Evolutionary conservation across 2,797 vertebrate genomes (phyloP).

Genomic region (Sebastes iracundus): DNA sequence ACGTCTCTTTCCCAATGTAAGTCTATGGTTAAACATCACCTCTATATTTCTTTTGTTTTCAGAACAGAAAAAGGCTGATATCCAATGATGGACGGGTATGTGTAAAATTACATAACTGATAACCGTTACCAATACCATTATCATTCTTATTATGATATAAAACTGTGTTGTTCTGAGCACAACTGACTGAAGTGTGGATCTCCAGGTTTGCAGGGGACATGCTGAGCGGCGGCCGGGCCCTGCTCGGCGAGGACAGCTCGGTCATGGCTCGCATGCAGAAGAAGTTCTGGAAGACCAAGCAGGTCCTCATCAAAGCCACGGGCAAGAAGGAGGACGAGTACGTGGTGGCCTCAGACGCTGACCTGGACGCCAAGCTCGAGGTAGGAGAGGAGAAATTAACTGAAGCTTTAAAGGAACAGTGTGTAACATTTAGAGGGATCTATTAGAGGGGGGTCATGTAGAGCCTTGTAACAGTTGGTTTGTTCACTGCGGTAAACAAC

Average conservation of each 20-base stretch:
- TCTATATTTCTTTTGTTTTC: background rate
- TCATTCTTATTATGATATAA: background rate
- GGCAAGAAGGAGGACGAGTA: conserved; percentile 91
- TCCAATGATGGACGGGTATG: conserved; percentile 76
- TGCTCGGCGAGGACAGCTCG: conserved; percentile 82
- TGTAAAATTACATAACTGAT: background rate
- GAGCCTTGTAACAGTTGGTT: background rate
- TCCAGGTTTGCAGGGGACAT: conserved; percentile 82
- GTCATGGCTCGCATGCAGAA: conserved; percentile 89
- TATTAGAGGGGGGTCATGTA: too few relatives aligned
- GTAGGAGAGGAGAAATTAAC: conserved; percentile 56
- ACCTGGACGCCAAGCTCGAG: conserved; percentile 88
- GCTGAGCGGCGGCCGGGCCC: conserved; percentile 72
- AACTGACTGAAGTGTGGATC: background rate
- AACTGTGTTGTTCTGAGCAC: background rate
- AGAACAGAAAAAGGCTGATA: conserved; percentile 14
- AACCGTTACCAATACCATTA: background rate
- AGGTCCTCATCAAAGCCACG: conserved; percentile 89
- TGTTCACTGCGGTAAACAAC: background rate
- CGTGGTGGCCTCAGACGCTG: conserved; percentile 86
- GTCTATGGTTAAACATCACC: background rate
- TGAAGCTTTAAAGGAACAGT: background rate
- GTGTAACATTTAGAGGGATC: too few relatives aligned
- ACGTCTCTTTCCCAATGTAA: too few relatives aligned
- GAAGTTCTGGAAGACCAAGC: conserved; percentile 91